A percentile compares a stretch with the other conserved stretches of the same genome.
These are phyloP conservation scores for Apoda limacodes DNA, from an alignment of 2,888 invertebrate species.

Conservation along the genomic window DNA sequence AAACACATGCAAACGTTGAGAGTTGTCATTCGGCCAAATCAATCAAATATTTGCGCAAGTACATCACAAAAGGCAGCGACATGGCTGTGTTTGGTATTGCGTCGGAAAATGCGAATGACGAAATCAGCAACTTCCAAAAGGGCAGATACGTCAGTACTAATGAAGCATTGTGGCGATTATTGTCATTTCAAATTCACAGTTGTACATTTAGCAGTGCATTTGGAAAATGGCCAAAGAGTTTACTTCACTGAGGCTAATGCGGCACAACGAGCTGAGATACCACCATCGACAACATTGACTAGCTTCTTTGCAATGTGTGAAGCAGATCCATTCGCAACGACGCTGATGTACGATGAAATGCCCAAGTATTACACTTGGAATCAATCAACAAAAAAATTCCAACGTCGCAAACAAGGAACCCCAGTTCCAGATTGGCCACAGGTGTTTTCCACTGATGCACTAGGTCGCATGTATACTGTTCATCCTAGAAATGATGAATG, in stretches of 20 bases:
- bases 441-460: too few species aligned
- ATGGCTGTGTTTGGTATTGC: neutral
- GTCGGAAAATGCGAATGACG: conserved; percentile 13
- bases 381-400: conserved; percentile 9
- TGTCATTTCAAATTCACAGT: conserved; percentile 12
- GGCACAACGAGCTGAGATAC: conserved; percentile 5
- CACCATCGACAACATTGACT: conserved; percentile 10
- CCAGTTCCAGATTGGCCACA: too few species aligned
- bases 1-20: too few species aligned
- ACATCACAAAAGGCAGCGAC: neutral
- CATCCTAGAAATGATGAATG: too few species aligned
- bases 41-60: neutral
- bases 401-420: too few species aligned
- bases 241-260: conserved; percentile 5
- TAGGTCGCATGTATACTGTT: too few species aligned
- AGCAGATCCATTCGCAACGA: conserved; percentile 10
- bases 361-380: conserved; percentile 13
- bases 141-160: conserved; percentile 6
- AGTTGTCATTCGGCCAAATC: neutral
- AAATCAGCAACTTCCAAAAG: conserved; percentile 11
- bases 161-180: conserved; percentile 10
- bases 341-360: conserved; percentile 10
- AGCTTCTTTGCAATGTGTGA: conserved; percentile 10
- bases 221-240: too few species aligned
- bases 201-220: conserved; percentile 6